phyloP scores from a whole-genome alignment of 2,113 vertebrate species.

The Macheiramphus alcinus region DNA sequence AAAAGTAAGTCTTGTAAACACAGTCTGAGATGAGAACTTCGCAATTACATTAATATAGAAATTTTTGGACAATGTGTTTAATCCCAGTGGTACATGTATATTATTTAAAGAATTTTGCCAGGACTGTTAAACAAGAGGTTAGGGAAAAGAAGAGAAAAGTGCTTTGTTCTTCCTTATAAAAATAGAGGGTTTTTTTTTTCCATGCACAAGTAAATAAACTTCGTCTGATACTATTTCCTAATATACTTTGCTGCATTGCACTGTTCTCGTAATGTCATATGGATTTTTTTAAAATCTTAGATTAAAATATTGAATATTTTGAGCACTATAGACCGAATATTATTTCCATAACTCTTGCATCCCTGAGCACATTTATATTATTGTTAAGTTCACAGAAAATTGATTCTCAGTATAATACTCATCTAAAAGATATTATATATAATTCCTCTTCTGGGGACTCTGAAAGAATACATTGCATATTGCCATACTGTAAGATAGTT shows the following conservation, averaged over 20 bases:
- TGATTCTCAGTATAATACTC: slow-evolving; percentile 5
- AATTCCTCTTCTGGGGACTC: background rate
- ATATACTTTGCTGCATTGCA: background rate
- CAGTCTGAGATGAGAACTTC: background rate
- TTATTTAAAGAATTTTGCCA: background rate
- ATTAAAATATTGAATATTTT: background rate
- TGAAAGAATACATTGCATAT: background rate
- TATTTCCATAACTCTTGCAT: slow-evolving; percentile 1
- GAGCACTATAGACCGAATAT: background rate
- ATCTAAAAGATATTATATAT: slow-evolving; percentile 15
- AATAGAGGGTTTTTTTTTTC: background rate
- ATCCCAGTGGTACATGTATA: background rate
- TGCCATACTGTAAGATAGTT: background rate
- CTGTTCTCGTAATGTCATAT: background rate
- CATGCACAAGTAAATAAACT: background rate
- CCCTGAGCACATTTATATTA: background rate
- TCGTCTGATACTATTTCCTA: background rate
- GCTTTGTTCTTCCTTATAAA: background rate
- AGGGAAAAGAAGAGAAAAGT: background rate
- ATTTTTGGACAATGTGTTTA: background rate
- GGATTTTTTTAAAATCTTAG: background rate
- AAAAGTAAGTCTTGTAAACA: background rate
- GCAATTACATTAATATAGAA: background rate
- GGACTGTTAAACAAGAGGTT: background rate
- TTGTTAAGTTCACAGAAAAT: slow-evolving; percentile 14